phyloP scores from a whole-genome alignment of 23 tunicate genomes.

The Clavelina lepadiformis region DNA sequence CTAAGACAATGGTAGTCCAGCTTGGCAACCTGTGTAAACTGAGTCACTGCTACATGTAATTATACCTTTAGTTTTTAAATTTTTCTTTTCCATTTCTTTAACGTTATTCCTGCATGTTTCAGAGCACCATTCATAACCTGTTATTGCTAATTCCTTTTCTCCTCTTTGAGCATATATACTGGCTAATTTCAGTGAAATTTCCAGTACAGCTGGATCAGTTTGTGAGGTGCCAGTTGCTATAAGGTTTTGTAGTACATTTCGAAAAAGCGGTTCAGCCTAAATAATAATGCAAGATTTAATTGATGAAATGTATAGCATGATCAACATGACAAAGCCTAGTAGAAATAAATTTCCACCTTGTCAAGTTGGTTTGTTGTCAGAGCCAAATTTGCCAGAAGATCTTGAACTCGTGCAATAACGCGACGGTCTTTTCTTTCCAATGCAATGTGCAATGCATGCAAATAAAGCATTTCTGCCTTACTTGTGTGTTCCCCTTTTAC shows the following conservation, averaged over 20 bases:
- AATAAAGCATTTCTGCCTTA: conserved; percentile 20
- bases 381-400: conserved; percentile 69
- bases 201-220: conserved; percentile 45
- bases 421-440: conserved; percentile 14
- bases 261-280: conserved; percentile 54
- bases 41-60: not conserved
- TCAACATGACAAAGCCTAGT: not conserved
- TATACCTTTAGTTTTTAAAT: not conserved
- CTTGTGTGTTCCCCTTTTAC: conserved; percentile 5
- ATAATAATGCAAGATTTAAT: not conserved
- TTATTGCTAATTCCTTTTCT: conserved; percentile 46
- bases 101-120: conserved; percentile 31
- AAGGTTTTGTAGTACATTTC: conserved; percentile 42
- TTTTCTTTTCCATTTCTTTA: conserved; percentile 20
- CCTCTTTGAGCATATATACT: conserved; percentile 55
- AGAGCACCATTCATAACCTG: conserved; percentile 62
- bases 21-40: no score
- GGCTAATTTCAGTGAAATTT: conserved; percentile 77
- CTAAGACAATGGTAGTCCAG: no score
- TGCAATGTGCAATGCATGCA: conserved; percentile 61
- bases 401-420: conserved; percentile 58
- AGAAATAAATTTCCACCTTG: conserved; percentile 13
- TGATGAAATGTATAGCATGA: not conserved
- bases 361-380: conserved; percentile 32
- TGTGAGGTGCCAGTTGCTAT: conserved; percentile 37